Base-by-base conservation (phyloP, 37 sponge, comb jelly and placozoan species). In the Chondrosia reniformis region DNA sequence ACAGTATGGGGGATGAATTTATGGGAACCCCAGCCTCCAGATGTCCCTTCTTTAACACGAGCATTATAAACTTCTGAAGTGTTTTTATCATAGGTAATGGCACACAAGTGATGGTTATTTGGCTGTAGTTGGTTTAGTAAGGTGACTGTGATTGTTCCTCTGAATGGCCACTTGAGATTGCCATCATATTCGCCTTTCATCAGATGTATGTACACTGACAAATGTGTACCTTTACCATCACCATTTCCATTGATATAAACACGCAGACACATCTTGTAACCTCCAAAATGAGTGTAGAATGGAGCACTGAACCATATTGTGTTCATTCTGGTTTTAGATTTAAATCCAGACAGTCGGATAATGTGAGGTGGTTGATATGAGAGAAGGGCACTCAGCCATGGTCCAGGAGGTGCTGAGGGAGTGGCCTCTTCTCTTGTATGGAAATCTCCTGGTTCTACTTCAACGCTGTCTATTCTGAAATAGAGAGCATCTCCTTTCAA, bases 201-300 rank as follows among this genome's bases (percentile, higher is more conserved):
- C 42, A 71, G 86, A 24, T 63, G 59, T 40, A 85, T 21, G 75
- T 64, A 80, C 31, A 79, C 44, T 19, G 86, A 75, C 27, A 85
- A 15, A 43, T 85, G 80, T 12, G 80, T 79, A 6, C 76, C 76
- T 64, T 64, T 79, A 0, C 84, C 84, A 0, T 37, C 76, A 1
- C 58, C 52, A 4, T 45, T 57, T 3, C 75, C 79, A 74, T 79
- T 74, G 4, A 62, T 64, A 40, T 85, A 67, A 25, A 85, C 45
- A 6, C 62, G 66, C n/a, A 85, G 62, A 30, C 76, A 41, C 79
- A 85, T 54, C 45, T 63, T 57, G 76, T 85, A 85, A 19, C 86
- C 86, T 33, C 67, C 30, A 34, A 69, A 69, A 19, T 37, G 30
- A 21, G 79, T 32, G 74, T 78, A 63, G 65, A 85, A 74, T 3